phyloP scores from a whole-genome alignment of 64 coral and sea anemone species.

The Dendronephthya gigantea region DNA sequence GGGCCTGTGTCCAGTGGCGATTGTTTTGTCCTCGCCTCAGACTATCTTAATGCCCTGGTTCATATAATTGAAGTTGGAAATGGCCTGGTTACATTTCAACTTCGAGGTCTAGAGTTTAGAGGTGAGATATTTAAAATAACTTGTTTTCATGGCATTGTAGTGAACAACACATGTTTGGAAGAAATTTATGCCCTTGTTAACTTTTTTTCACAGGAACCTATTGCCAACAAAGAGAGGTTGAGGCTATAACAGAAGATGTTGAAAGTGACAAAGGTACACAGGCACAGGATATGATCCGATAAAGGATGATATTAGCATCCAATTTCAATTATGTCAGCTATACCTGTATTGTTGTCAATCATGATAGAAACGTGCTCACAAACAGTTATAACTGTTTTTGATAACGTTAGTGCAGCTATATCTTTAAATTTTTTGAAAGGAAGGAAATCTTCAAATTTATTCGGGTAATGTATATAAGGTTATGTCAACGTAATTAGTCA shows the following conservation, averaged over 20 bases:
- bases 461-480: too few species aligned
- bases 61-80: slow-evolving; percentile 97
- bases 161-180: neutral
- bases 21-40: slow-evolving; percentile 90
- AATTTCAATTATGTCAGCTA: too few species aligned
- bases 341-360: too few species aligned
- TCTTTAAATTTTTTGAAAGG: too few species aligned
- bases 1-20: slow-evolving; percentile 81
- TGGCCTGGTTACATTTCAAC: slow-evolving; percentile 87
- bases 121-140: slow-evolving; percentile 24
- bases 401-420: too few species aligned
- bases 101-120: slow-evolving; percentile 83
- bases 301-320: neutral
- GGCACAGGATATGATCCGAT: too few species aligned
- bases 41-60: slow-evolving; percentile 83
- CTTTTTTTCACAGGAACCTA: slow-evolving; percentile 59
- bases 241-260: slow-evolving; percentile 90
- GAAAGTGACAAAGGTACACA: slow-evolving; percentile 82
- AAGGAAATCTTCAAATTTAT: too few species aligned
- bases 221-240: slow-evolving; percentile 92
- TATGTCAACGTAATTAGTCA: too few species aligned
- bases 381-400: too few species aligned
- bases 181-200: neutral
- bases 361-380: too few species aligned
- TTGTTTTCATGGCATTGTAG: neutral